Evolutionary conservation across 2,797 vertebrate species (phyloP).

Genomic region (Pipistrellus kuhlii): DNA sequence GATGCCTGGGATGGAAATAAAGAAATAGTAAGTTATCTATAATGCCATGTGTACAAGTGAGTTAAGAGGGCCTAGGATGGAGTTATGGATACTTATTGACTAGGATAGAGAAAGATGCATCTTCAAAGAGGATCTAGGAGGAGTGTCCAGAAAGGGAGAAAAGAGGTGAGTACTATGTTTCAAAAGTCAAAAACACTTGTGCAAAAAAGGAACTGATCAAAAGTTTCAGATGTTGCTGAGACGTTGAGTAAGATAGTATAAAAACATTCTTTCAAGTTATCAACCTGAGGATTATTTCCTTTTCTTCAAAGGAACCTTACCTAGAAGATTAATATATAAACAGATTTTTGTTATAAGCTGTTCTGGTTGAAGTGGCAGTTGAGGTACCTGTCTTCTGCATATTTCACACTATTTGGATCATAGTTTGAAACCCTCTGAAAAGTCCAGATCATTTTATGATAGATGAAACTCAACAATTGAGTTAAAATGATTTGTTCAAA

Average conservation of each 20-base stretch:
- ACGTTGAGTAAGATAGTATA: neutral
- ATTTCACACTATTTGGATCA: neutral
- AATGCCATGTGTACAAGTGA: neutral
- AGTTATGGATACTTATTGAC: neutral
- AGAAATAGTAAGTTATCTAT: neutral
- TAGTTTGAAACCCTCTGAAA: slow-evolving; percentile 27
- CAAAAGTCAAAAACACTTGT: neutral
- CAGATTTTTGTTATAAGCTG: neutral
- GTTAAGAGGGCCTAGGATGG: neutral
- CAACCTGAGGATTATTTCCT: neutral
- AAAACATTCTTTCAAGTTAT: slow-evolving; percentile 24
- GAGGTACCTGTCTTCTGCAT: neutral
- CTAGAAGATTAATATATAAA: neutral
- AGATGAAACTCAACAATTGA: neutral
- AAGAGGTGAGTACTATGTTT: neutral
- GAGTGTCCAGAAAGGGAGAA: neutral
- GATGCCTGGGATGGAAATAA: neutral
- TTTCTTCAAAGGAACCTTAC: slow-evolving; percentile 36
- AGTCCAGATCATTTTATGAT: neutral
- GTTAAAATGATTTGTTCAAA: neutral
- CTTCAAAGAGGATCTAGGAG: neutral
- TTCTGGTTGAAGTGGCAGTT: neutral
- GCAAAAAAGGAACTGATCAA: slow-evolving; percentile 14
- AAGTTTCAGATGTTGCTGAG: slow-evolving; percentile 8
- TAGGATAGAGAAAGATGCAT: slow-evolving; percentile 22